Base-by-base conservation (phyloP, 2,888 invertebrate genomes). In the Hemaris fuciformis region DNA sequence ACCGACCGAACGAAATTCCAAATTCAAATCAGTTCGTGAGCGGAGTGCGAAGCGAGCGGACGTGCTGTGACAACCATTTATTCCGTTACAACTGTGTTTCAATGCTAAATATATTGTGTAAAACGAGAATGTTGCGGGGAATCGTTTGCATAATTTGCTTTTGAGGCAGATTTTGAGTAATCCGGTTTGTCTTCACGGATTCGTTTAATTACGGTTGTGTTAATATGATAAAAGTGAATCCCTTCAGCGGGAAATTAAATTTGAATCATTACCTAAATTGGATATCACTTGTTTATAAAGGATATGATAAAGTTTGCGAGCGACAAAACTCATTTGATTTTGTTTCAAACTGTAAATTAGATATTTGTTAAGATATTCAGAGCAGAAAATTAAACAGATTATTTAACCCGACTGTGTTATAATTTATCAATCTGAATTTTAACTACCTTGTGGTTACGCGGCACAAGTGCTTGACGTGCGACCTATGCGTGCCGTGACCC, bases 1-100 rank as follows among this genome's bases (percentile, higher is more conserved):
- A 20, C 56, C 56, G 57, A 56, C 80, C 84, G 80, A 79, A 80
- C 70, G 79, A 81, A 87, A 89, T 88, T 88, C 88, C 76, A 85
- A 88, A 90, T 90, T 89, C 87, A 90, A 90, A 90, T 89, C 89
- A 90, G 87, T 89, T 87, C 89, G 89, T 89, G 89, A 89, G 87
- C 78, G 60, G 88, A 80, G 85, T 89, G 84, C 83, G 81, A 83
- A 89, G 82, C 73, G 80, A 65, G 79, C 79, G 83, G 87, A 90
- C 89, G 88, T 89, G 89, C 83, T 75, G 74, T 73, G 76, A 78
- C 79, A 80, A 80, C 80, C 83, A 83, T 86, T 89, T 86, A 86
- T 87, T 87, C 86, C 85, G 85, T 85, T 85, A 87, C 87, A 83
- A 85, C 83, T 86, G 81, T 79, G 80, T 85, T 85, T 75, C 77